Conservation (phyloP, 2,113 vertebrate species). For the Panthera leo region DNA sequence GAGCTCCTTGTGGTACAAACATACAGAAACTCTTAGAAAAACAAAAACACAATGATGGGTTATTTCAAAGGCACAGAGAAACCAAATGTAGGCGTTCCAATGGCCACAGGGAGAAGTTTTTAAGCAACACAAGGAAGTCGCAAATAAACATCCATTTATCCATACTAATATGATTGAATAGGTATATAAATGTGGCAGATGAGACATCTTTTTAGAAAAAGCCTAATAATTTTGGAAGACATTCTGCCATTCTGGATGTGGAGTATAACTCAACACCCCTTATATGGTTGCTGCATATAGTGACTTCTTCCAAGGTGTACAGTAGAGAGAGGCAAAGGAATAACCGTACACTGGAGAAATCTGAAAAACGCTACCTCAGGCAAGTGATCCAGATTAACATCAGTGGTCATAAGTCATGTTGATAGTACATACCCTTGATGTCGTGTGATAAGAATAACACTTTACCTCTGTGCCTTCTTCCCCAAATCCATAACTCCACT, state of each 20-base stretch:
- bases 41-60: neutral
- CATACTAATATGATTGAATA: neutral
- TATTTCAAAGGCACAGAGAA: neutral
- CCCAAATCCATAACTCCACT: no score
- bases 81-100: neutral
- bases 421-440: neutral
- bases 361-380: neutral
- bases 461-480: no score
- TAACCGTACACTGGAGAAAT: neutral
- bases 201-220: neutral
- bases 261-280: neutral
- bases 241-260: neutral
- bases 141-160: neutral
- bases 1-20: neutral
- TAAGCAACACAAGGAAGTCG: neutral
- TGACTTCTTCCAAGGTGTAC: neutral
- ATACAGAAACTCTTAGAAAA: neutral
- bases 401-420: neutral
- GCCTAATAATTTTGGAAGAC: neutral
- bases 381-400: neutral
- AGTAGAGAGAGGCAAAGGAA: neutral
- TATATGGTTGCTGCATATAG: neutral
- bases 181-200: neutral
- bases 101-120: neutral
- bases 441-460: no score